phyloP scores from a whole-genome alignment of 2,888 invertebrate species.

The Eupithecia centaureata region DNA sequence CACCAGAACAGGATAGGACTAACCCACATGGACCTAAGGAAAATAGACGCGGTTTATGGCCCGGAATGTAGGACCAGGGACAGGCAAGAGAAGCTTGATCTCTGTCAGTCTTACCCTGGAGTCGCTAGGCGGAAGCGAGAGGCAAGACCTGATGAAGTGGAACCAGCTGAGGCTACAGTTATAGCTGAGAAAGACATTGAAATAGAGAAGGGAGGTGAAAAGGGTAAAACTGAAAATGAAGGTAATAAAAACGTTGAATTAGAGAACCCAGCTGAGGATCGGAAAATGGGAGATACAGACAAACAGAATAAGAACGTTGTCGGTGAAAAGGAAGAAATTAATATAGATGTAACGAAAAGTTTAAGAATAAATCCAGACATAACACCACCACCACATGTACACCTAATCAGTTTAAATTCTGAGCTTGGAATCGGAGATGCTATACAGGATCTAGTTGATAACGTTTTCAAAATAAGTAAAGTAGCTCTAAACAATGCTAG shows the following conservation, averaged over 20 bases:
- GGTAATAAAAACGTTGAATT: not conserved
- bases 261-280: not conserved
- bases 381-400: slow-evolving; percentile 59
- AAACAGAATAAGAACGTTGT: not conserved
- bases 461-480: slow-evolving; percentile 55
- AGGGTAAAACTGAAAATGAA: not conserved
- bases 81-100: slow-evolving; percentile 65
- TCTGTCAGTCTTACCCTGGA: slow-evolving; percentile 69
- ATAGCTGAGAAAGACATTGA: not conserved
- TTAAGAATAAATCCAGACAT: slow-evolving; percentile 70
- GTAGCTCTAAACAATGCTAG: slow-evolving; percentile 58
- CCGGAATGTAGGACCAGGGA: slow-evolving; percentile 66
- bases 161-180: not conserved
- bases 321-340: not conserved
- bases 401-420: slow-evolving; percentile 18
- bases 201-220: not conserved
- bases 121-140: slow-evolving; percentile 51
- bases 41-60: slow-evolving; percentile 68
- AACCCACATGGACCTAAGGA: slow-evolving; percentile 59
- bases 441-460: slow-evolving; percentile 56
- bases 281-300: not conserved
- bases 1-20: slow-evolving; percentile 58
- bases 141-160: not conserved
- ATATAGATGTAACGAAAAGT: slow-evolving; percentile 42
- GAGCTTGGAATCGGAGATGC: slow-evolving; percentile 58